Evolutionary conservation across 2,888 invertebrate species (phyloP).

Genomic region (Caenorhabditis wallacei): DNA sequence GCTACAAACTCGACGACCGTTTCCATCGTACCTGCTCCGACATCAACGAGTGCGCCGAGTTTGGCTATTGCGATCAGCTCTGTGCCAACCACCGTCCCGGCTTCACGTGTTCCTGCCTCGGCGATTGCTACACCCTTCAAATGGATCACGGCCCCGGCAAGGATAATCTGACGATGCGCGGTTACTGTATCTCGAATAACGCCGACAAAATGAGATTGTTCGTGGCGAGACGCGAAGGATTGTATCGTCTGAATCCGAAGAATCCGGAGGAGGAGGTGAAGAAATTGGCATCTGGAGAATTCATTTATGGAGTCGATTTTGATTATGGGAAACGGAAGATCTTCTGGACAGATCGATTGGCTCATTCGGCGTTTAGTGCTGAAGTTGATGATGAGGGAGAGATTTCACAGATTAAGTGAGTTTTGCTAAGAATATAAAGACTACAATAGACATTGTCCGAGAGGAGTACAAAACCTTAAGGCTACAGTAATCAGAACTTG

Average conservation of each 20-base stretch:
- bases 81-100: conserved; percentile 92
- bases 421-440: neutral
- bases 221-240: conserved; percentile 81
- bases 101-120: conserved; percentile 85
- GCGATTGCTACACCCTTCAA: conserved; percentile 79
- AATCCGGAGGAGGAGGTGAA: conserved; percentile 74
- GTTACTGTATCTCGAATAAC: conserved; percentile 82
- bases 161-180: conserved; percentile 78
- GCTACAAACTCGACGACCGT: conserved; percentile 90
- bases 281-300: conserved; percentile 81
- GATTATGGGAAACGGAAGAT: conserved; percentile 91
- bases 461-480: no score
- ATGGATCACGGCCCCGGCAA: conserved; percentile 74
- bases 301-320: conserved; percentile 90
- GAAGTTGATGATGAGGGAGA: conserved; percentile 81
- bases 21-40: conserved; percentile 92
- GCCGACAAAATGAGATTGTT: conserved; percentile 82
- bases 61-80: conserved; percentile 91
- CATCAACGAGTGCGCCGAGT: conserved; percentile 88
- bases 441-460: no score
- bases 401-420: conserved; percentile 78
- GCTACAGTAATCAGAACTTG: no score
- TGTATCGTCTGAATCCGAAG: conserved; percentile 76
- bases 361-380: conserved; percentile 81
- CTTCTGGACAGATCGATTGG: conserved; percentile 88